Base-by-base conservation (phyloP, 2,888 invertebrate genomes). In the Steromphala cineraria region DNA sequence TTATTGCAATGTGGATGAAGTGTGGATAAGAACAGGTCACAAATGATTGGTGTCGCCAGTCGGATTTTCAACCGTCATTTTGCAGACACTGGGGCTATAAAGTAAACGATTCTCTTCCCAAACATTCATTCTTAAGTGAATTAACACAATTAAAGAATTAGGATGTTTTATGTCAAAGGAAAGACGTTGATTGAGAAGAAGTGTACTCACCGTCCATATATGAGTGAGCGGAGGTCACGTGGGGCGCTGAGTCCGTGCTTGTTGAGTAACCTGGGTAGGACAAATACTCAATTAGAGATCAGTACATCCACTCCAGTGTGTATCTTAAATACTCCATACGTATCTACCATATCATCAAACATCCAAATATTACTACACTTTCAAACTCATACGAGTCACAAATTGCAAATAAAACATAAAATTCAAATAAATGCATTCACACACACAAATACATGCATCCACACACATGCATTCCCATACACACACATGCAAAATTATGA, bases 131-230 rank as follows among this genome's bases (percentile, higher is more conserved):
- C n/a, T n/a, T n/a, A n/a, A n/a, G n/a, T n/a, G n/a, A n/a, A n/a
- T n/a, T n/a, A 56, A 46, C 36, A n/a, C 36, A 28, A 78, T 55
- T n/a, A 56, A 31, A 46, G 28, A 31, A 31, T n/a, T n/a, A n/a
- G n/a, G n/a, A 7, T 36, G 31, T 4, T 31, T 8, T 2, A n/a
- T 7, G 2, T 36, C 4, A 36, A 36, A 36, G 36, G 36, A 7
- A 36, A 13, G 21, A 2, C 28, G 3, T 13, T 31, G 15, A 74
- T 2, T 8, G 31, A 24, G 13, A 31, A 46, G 10, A 13, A 10
- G 13, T 82, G 85, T 83, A 84, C 84, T 85, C 83, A 80, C 55
- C 85, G 52, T 87, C 87, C 71, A 84, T 80, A 77, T 85, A 87
- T 17, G 80, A 55, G 46, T 83, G 80, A 78, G 82, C 81, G 19